A percentile compares a stretch with the other conserved stretches of the same genome.
These are phyloP conservation scores for Mya arenaria DNA, from an alignment of 1,140 invertebrate genomes.

Conservation along the genomic window DNA sequence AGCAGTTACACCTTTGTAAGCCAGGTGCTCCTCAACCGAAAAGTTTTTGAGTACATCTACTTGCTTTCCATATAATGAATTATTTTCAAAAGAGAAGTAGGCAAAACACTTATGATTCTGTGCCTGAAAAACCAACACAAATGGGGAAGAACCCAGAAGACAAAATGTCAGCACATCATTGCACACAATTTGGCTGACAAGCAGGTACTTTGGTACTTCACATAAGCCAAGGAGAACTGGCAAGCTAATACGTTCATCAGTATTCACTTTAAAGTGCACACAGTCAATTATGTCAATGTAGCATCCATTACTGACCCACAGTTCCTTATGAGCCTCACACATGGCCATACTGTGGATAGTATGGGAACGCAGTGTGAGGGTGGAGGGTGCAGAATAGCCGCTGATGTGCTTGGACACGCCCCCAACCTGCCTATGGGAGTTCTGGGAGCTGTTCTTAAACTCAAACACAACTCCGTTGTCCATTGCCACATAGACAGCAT, in stretches of 20 bases:
- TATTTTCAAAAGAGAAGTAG: background rate
- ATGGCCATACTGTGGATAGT: conserved; percentile 8
- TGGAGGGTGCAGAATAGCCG: conserved; percentile 15
- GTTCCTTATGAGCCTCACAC: background rate
- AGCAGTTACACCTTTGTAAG: conserved; percentile 8
- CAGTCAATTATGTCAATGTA: conserved; percentile 36
- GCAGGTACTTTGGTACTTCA: background rate
- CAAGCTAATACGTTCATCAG: conserved; percentile 23
- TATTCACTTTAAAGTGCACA: conserved; percentile 27
- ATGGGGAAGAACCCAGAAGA: conserved; percentile 22
- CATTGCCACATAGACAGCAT: conserved; percentile 19
- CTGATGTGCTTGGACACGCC: conserved; percentile 5
- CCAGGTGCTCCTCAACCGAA: background rate
- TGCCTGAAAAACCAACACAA: conserved; percentile 18
- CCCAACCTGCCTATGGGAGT: background rate
- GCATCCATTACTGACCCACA: conserved; percentile 21
- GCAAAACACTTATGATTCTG: background rate
- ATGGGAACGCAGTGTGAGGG: conserved; percentile 1
- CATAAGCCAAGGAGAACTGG: conserved; percentile 17
- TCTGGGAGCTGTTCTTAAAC: background rate
- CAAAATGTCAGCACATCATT: conserved; percentile 11
- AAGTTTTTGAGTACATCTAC: background rate
- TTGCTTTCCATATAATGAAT: background rate
- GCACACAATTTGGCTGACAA: conserved; percentile 8
- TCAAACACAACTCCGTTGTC: background rate